Conservation (phyloP, 2,797 vertebrate genomes). For the Monodelphis domestica region DNA sequence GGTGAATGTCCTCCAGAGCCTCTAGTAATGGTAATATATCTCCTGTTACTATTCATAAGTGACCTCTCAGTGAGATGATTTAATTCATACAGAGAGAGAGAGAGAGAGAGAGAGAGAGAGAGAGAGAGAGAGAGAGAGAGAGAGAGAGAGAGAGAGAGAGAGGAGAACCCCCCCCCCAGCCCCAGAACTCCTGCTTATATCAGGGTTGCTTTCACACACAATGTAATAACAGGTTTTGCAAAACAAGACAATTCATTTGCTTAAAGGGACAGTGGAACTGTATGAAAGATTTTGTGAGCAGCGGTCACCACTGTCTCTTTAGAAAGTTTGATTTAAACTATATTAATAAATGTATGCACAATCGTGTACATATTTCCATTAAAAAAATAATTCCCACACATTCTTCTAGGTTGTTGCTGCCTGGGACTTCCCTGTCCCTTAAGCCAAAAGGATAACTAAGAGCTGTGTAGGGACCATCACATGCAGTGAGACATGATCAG, state of each 20-base stretch:
- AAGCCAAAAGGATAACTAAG: constrained; percentile 56
- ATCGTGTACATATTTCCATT: constrained; percentile 46
- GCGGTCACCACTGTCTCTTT: constrained; percentile 62
- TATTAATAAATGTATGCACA: constrained; percentile 44
- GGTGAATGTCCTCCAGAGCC: constrained; percentile 76
- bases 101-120: too few relatives aligned
- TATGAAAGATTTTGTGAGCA: constrained; percentile 73
- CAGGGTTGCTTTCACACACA: constrained; percentile 78
- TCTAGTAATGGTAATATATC: constrained; percentile 83
- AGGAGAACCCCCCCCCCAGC: too few relatives aligned
- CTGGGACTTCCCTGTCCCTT: constrained; percentile 39
- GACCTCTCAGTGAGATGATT: constrained; percentile 80
- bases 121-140: too few relatives aligned
- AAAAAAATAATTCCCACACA: constrained; percentile 63
- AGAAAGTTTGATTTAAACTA: constrained; percentile 71
- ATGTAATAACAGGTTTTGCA: constrained; percentile 78
- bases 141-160: too few relatives aligned
- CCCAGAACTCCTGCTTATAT: constrained; percentile 47
- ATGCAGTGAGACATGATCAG: constrained; percentile 33
- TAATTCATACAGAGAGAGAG: constrained; percentile 68
- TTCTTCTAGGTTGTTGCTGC: constrained; percentile 60
- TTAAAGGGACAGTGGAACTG: constrained; percentile 70
- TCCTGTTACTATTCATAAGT: constrained; percentile 81
- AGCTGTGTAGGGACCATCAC: constrained; percentile 24
- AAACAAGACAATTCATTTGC: constrained; percentile 80